Evolutionary conservation across 1,140 invertebrate genomes (phyloP).

Genomic region (Drosophila nigrodunni): DNA sequence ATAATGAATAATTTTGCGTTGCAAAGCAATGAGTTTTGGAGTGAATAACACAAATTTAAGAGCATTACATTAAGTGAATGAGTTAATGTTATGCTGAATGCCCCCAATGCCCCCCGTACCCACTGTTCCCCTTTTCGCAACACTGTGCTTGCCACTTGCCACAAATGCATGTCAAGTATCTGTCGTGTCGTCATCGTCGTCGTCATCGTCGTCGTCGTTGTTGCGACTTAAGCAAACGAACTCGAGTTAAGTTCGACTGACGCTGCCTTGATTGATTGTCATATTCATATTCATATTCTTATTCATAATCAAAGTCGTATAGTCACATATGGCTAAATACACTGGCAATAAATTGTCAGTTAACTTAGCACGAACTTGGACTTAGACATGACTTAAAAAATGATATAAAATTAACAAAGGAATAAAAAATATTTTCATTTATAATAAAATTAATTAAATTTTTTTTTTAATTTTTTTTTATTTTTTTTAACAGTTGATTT

Average conservation of each 20-base stretch:
- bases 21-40: background rate
- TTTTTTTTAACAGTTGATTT: too few species aligned
- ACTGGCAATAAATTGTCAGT: too few species aligned
- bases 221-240: conserved; percentile 39
- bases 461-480: too few species aligned
- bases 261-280: conserved; percentile 69
- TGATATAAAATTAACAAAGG: too few species aligned
- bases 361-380: too few species aligned
- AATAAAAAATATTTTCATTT: too few species aligned
- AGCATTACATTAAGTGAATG: conserved; percentile 27
- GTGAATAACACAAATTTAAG: conserved; percentile 2
- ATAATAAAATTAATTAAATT: too few species aligned
- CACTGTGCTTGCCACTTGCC: conserved; percentile 4
- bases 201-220: conserved; percentile 3
- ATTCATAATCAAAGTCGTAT: conserved; percentile 47
- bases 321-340: conserved; percentile 14
- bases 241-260: conserved; percentile 48
- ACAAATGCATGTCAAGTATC: conserved; percentile 69
- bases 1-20: background rate
- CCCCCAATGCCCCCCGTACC: background rate
- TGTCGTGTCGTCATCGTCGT: conserved; percentile 9
- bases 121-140: background rate
- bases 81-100: conserved; percentile 21
- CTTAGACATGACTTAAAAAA: too few species aligned
- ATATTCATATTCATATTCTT: conserved; percentile 53